Conservation (phyloP, 2,113 vertebrate species). For the Neodontobutis hainanensis region DNA sequence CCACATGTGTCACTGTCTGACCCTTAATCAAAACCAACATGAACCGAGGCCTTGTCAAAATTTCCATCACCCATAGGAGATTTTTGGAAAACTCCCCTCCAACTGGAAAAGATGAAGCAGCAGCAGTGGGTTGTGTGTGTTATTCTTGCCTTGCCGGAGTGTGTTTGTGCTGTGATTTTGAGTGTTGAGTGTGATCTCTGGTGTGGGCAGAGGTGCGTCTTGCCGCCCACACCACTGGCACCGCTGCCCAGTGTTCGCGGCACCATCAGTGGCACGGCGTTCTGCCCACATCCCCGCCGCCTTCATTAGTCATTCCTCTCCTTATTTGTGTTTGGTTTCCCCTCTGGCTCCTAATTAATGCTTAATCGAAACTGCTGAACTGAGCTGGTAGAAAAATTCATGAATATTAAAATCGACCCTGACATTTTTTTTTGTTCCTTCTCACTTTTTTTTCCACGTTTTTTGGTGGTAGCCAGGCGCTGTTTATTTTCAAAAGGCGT, state of each 20-base stretch:
- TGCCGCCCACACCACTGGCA: constrained; percentile 84
- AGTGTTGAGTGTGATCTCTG: constrained; percentile 62
- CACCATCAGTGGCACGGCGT: constrained; percentile 87
- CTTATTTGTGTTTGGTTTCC: constrained; percentile 99
- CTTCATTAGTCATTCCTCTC: constrained; percentile 99
- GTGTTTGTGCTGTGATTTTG: constrained; percentile 27
- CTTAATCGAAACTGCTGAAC: constrained; percentile 99
- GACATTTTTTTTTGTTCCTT: constrained; percentile 76
- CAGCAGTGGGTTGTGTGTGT: constrained; percentile 33
- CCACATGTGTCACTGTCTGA: background rate
- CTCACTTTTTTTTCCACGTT: constrained; percentile 50
- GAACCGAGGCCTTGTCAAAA: background rate
- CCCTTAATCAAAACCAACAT: background rate
- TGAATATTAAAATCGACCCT: constrained; percentile 99
- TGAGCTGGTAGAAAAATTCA: constrained; percentile 98
- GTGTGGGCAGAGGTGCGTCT: constrained; percentile 75
- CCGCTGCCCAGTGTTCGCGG: constrained; percentile 79
- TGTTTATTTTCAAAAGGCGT: constrained; percentile 90
- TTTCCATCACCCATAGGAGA: constrained; percentile 7
- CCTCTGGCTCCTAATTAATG: constrained; percentile 99
- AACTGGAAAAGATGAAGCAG: background rate
- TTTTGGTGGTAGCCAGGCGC: constrained; percentile 73
- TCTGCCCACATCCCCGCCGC: constrained; percentile 89
- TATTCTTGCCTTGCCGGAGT: constrained; percentile 43
- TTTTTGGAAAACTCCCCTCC: no score